A percentile compares a stretch with the other conserved stretches of the same genome.
phyloP scores from a whole-genome alignment of 1,140 invertebrate genomes.

The Schlechtendalia chinensis region DNA sequence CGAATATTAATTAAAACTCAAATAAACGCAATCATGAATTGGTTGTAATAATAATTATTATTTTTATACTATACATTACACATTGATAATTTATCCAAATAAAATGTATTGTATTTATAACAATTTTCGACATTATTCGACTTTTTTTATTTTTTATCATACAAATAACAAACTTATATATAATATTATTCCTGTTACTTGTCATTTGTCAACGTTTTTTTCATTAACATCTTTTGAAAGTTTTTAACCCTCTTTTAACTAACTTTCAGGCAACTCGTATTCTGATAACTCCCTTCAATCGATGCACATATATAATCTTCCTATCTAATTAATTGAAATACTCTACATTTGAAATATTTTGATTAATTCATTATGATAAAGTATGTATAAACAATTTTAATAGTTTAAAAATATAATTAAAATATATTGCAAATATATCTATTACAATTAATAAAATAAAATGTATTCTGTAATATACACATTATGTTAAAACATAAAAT shows the following conservation, averaged over 20 bases:
- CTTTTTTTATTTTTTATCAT: neutral
- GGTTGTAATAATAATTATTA: no score
- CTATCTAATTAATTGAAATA: neutral
- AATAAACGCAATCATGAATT: neutral
- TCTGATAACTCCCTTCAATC: neutral
- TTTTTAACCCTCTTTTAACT: neutral
- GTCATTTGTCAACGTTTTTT: slow-evolving; percentile 14
- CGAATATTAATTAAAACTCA: neutral
- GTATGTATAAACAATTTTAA: neutral
- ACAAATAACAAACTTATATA: neutral
- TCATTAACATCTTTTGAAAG: neutral
- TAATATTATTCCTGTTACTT: neutral
- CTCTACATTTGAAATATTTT: neutral
- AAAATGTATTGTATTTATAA: neutral
- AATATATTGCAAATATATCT: no score
- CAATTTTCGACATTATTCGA: neutral
- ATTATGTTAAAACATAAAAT: no score
- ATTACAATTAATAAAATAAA: no score
- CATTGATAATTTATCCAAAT: neutral
- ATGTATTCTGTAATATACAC: no score
- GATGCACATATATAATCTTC: neutral
- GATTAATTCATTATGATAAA: neutral
- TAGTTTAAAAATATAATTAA: neutral
- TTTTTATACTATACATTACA: neutral
- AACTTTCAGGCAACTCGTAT: neutral